Base-by-base conservation (phyloP, 2,113 vertebrate species). In the Merops nubicus region DNA sequence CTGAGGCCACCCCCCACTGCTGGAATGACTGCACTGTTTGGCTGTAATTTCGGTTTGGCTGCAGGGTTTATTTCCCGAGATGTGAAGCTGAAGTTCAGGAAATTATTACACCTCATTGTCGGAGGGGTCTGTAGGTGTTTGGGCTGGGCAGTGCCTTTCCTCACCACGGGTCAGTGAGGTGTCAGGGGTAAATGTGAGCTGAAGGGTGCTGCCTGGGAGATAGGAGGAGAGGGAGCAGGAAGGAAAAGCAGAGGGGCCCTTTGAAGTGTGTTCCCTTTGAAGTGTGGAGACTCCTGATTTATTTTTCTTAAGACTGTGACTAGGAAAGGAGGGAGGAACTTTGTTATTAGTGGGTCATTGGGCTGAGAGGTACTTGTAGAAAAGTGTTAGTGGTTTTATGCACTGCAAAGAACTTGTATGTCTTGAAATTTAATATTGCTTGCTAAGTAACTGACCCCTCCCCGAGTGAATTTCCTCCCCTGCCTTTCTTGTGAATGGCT, bases 241-340 rank as follows among this genome's bases (percentile, higher is more conserved):
- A 65, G 75, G 73, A 67, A 31, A 68, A 89, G 42, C 80, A 72
- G 75, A 85, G 76, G 31, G 63, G 22, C n/a, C 47, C 92, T 96
- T 97, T 96, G 96, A 96, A 93, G 94, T 96, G 21, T 59, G 29
- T 57, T 91, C 53, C 15, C 93, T 96, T 96, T 95, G 94, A 96
- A 96, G 94, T 93, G 22, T 45, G 28, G 29, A 51, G 63, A 45
- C 50, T 93, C 5, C 72, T 83, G 90, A 91, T 94, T 94, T 96
- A 93, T 96, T 96, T 96, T 95, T 91, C 50, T 94, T 88, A 59
- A 54, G 83, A 72, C 69, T 83, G 9, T 40, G 62, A 23, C 57
- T 65, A 38, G 75, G 19, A 33, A 56, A 54, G 72, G 75, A 90
- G 85, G 48, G 68, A 85, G 33, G 59, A 95, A 48, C 75, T 83